These are phyloP conservation scores for Vicugna pacos DNA, from an alignment of 2,113 vertebrate species.

Conservation along the genomic window DNA sequence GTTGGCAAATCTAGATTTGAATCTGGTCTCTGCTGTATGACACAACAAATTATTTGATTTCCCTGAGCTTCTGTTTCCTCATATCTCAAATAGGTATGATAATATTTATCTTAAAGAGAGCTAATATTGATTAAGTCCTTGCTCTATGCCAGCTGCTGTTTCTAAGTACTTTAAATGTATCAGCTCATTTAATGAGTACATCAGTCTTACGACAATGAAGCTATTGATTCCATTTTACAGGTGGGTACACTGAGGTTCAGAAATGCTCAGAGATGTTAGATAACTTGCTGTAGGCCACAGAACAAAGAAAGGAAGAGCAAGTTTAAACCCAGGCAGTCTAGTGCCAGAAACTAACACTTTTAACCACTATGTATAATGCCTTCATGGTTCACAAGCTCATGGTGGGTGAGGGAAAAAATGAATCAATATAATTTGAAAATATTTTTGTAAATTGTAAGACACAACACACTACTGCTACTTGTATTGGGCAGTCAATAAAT, in stretches of 20 bases:
- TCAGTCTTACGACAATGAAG: neutral
- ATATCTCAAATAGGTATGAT: conserved; percentile 25
- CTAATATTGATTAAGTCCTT: neutral
- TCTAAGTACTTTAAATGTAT: neutral
- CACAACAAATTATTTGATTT: neutral
- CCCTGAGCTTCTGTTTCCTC: conserved; percentile 7
- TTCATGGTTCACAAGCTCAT: neutral
- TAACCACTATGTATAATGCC: neutral
- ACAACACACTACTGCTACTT: neutral
- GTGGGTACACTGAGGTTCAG: neutral
- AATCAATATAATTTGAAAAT: conserved; percentile 18
- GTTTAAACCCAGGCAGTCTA: conserved; percentile 6
- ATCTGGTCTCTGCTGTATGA: neutral
- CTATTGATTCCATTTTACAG: neutral
- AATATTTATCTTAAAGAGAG: conserved; percentile 21
- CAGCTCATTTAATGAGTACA: conserved; percentile 1
- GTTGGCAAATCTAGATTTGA: neutral
- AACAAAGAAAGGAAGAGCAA: neutral
- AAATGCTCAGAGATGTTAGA: neutral
- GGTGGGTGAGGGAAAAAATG: neutral
- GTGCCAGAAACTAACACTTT: neutral
- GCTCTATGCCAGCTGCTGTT: neutral
- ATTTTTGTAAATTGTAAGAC: neutral
- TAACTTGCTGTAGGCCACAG: conserved; percentile 2
- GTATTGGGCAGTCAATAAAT: neutral